These are phyloP conservation scores for Ciconia maguari DNA, from an alignment of 2,113 vertebrate genomes.

Conservation along the genomic window DNA sequence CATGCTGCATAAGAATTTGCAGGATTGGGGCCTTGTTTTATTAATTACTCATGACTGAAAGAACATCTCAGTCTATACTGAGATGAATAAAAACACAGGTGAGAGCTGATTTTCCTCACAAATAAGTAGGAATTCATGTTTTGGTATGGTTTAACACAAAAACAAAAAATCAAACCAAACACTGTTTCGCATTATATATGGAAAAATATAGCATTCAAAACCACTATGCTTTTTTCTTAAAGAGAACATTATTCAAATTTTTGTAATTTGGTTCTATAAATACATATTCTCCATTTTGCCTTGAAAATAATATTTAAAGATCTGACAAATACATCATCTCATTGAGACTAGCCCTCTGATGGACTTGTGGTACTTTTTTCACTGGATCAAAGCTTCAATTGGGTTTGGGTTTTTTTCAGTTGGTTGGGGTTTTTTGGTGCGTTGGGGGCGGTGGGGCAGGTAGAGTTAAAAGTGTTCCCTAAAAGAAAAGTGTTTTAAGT, in stretches of 20 bases:
- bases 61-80: background rate
- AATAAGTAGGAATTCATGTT: background rate
- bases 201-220: background rate
- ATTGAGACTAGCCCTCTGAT: background rate
- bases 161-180: rapidly evolving
- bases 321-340: background rate
- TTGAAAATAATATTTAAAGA: background rate
- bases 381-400: background rate
- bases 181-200: background rate
- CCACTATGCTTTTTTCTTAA: background rate
- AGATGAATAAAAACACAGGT: background rate
- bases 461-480: background rate
- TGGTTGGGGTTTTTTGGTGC: background rate
- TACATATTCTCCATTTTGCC: background rate
- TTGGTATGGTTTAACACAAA: background rate
- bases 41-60: background rate
- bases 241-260: background rate
- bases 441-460: rapidly evolving
- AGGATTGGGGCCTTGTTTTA: slow-evolving; percentile 4
- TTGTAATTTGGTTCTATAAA: background rate
- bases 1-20: background rate
- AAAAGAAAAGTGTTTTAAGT: background rate
- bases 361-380: background rate
- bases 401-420: background rate
- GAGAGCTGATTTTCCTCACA: background rate